phyloP scores from a whole-genome alignment of 2,888 invertebrate genomes.

The Tryphoninae sp. region DNA sequence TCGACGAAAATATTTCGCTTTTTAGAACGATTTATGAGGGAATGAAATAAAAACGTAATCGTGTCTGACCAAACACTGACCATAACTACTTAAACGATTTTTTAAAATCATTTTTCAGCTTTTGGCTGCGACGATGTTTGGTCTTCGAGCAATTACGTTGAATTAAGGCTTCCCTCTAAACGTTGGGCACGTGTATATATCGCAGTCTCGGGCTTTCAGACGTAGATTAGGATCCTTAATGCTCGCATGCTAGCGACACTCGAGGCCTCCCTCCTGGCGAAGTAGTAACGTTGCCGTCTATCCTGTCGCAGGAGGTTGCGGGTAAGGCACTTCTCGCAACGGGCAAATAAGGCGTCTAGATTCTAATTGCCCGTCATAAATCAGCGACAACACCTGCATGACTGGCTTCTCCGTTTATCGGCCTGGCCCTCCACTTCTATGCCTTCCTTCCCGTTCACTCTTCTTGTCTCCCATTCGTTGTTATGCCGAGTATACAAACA shows the following conservation, averaged over 20 bases:
- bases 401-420: slow-evolving; percentile 78
- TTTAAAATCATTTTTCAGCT: slow-evolving; percentile 4
- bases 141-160: slow-evolving; percentile 55
- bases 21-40: too few relatives aligned
- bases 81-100: slow-evolving; percentile 16
- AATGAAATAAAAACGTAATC: too few relatives aligned
- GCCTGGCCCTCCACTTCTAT: slow-evolving; percentile 67
- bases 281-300: slow-evolving; percentile 41
- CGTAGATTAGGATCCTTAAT: slow-evolving; percentile 79
- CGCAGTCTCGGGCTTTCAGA: slow-evolving; percentile 69
- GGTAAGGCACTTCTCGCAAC: slow-evolving; percentile 61
- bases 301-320: slow-evolving; percentile 39
- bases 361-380: slow-evolving; percentile 81
- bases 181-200: slow-evolving; percentile 22
- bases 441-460: slow-evolving; percentile 69
- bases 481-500: slow-evolving; percentile 6
- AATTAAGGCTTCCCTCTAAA: slow-evolving; percentile 57
- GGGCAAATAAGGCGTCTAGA: slow-evolving; percentile 79
- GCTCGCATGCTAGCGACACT: slow-evolving; percentile 78
- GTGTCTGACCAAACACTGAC: slow-evolving; percentile 11
- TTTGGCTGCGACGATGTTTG: slow-evolving; percentile 49
- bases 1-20: too few relatives aligned
- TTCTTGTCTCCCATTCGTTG: slow-evolving; percentile 15
- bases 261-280: slow-evolving; percentile 64
- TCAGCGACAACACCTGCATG: slow-evolving; percentile 81